Conservation (phyloP, 2,113 vertebrate species). For the Larimichthys crocea region DNA sequence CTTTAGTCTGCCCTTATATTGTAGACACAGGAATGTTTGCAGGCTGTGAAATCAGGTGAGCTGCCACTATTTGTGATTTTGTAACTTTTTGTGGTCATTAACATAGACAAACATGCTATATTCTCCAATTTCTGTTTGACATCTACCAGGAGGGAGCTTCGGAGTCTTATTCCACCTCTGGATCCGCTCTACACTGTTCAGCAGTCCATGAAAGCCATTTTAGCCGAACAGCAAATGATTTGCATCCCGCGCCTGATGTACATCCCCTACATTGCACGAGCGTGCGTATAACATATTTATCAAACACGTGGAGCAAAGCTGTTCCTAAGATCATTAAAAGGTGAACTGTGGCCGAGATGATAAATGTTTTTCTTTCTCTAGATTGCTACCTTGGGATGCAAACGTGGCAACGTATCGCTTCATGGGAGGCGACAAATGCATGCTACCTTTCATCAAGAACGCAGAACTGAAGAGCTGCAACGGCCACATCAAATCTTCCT, state of each 20-base stretch:
- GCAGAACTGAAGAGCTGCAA: conserved; percentile 65
- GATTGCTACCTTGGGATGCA: conserved; percentile 79
- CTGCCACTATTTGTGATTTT: background rate
- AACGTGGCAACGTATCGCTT: conserved; percentile 79
- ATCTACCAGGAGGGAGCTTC: conserved; percentile 71
- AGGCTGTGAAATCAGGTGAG: conserved; percentile 78
- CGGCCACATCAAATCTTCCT: conserved; percentile 48
- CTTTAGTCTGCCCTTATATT: conserved; percentile 81
- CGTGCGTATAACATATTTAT: conserved; percentile 56
- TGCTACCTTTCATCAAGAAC: conserved; percentile 82
- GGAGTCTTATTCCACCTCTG: conserved; percentile 66
- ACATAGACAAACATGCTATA: too few species aligned
- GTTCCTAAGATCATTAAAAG: background rate
- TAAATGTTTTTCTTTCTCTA: conserved; percentile 19
- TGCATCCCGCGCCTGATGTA: conserved; percentile 76
- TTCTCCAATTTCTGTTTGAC: background rate
- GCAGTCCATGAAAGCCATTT: conserved; percentile 76
- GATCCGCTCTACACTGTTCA: conserved; percentile 79
- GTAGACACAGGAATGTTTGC: conserved; percentile 79
- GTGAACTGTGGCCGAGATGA: background rate
- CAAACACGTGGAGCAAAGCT: background rate
- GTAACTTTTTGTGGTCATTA: background rate
- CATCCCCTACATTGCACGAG: conserved; percentile 73
- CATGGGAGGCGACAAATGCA: conserved; percentile 82
- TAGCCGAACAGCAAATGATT: conserved; percentile 76